These are phyloP conservation scores for Lordiphosa mommai DNA, from an alignment of 1,140 invertebrate species.

Conservation along the genomic window DNA sequence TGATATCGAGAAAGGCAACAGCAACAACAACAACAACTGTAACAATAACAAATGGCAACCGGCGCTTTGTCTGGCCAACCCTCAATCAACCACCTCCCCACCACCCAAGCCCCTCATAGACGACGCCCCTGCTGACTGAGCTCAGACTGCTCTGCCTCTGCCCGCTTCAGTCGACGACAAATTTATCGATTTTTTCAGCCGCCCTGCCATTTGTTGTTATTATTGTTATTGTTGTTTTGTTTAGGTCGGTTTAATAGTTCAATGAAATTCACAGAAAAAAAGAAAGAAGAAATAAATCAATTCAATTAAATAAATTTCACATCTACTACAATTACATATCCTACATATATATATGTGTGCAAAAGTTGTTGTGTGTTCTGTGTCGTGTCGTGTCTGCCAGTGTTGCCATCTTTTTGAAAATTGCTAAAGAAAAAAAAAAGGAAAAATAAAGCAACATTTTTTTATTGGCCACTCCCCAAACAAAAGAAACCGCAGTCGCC, in stretches of 20 bases:
- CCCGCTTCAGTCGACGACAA: slow-evolving; percentile 38
- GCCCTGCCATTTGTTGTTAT: slow-evolving; percentile 37
- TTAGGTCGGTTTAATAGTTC: slow-evolving; percentile 3
- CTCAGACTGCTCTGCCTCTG: slow-evolving; percentile 1
- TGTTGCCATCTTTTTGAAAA: slow-evolving; percentile 36
- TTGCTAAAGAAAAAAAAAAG: slow-evolving; percentile 1
- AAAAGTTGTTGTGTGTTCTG: slow-evolving; percentile 15
- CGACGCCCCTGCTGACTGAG: slow-evolving; percentile 28
- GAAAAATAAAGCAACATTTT: slow-evolving; percentile 14
- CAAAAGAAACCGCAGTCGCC: background rate
- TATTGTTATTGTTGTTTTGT: slow-evolving; percentile 31
- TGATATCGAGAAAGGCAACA: slow-evolving; percentile 10
- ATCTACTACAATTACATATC: slow-evolving; percentile 20
- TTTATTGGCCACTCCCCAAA: slow-evolving; percentile 41
- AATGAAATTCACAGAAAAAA: background rate
- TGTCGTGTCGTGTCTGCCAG: slow-evolving; percentile 44
- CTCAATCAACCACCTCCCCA: background rate
- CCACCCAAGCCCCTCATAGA: slow-evolving; percentile 13
- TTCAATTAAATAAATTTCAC: slow-evolving; percentile 1
- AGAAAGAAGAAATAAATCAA: background rate
- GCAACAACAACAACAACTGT: slow-evolving; percentile 20
- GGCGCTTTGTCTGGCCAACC: slow-evolving; percentile 36
- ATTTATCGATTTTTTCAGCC: slow-evolving; percentile 70
- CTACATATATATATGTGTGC: slow-evolving; percentile 6
- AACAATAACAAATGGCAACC: slow-evolving; percentile 31